Percentiles rank a stretch among this genome's conserved stretches.
phyloP scores from a whole-genome alignment of 2,113 vertebrate species.

The Calonectris borealis region DNA sequence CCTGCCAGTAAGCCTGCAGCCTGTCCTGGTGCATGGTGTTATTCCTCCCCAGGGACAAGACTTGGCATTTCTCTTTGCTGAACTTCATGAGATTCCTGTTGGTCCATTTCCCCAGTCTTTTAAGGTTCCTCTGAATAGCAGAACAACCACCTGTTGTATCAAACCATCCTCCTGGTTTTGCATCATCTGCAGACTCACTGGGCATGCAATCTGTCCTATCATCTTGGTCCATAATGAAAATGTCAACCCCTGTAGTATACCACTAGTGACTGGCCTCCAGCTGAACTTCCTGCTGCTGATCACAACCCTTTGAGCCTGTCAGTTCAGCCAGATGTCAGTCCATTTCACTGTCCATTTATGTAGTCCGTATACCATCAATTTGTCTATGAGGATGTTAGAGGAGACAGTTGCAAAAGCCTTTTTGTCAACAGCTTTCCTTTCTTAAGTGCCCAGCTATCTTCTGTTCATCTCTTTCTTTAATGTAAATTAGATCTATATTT shows the following conservation, averaged over 20 bases:
- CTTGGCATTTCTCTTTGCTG: not conserved
- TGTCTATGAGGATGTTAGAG: not conserved
- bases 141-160: not conserved
- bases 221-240: not conserved
- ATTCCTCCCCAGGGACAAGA: not conserved
- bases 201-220: not conserved
- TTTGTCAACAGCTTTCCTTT: not conserved
- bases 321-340: not conserved
- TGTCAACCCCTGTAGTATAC: not conserved
- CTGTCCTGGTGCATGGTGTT: not conserved
- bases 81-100: not conserved
- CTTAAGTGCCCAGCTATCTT: not conserved
- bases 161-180: not conserved
- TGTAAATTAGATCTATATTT: not conserved
- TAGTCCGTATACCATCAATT: not conserved
- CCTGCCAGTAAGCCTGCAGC: not conserved
- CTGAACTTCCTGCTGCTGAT: not conserved
- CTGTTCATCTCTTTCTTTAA: not conserved
- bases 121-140: not conserved
- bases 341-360: not conserved
- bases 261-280: not conserved
- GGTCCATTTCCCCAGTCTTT: not conserved
- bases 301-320: not conserved
- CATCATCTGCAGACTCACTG: not conserved
- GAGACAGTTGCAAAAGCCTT: not conserved